Conservation (phyloP, 2,113 vertebrate species). For the Gadus chalcogrammus region DNA sequence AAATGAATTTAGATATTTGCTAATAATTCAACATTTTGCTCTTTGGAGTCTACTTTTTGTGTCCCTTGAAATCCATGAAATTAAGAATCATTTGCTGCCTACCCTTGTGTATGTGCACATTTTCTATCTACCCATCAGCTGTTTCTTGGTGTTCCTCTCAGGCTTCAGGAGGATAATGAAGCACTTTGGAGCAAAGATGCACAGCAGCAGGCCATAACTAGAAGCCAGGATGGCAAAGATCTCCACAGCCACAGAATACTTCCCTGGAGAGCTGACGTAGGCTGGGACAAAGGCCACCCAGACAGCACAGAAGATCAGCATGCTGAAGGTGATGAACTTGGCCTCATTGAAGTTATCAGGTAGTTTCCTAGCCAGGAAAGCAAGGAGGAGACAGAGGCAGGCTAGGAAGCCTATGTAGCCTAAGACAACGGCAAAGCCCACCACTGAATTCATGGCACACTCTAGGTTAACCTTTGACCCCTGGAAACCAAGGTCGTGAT, state of each 20-base stretch:
- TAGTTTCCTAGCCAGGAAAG: background rate
- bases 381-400: background rate
- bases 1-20: too few relatives aligned
- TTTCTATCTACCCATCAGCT: background rate
- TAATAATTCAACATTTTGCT: too few relatives aligned
- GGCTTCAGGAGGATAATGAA: background rate
- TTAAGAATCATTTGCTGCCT: too few relatives aligned
- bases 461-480: conserved; percentile 48
- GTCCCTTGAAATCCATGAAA: background rate
- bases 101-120: background rate
- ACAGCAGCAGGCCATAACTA: conserved; percentile 33
- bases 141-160: conserved; percentile 3
- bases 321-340: conserved; percentile 3
- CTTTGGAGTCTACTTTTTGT: background rate
- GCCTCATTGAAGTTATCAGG: conserved; percentile 1
- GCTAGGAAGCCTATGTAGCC: conserved; percentile 52
- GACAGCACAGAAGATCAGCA: conserved; percentile 1
- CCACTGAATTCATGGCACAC: conserved; percentile 51
- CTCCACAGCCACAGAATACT: background rate
- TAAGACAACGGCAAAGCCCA: conserved; percentile 47
- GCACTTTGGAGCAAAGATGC: conserved; percentile 1
- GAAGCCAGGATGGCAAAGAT: conserved; percentile 2
- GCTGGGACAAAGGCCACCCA: background rate
- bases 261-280: background rate
- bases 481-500: conserved; percentile 37